These are phyloP conservation scores for Phalacrocorax aristotelis DNA, from an alignment of 2,113 vertebrate species.

Conservation along the genomic window DNA sequence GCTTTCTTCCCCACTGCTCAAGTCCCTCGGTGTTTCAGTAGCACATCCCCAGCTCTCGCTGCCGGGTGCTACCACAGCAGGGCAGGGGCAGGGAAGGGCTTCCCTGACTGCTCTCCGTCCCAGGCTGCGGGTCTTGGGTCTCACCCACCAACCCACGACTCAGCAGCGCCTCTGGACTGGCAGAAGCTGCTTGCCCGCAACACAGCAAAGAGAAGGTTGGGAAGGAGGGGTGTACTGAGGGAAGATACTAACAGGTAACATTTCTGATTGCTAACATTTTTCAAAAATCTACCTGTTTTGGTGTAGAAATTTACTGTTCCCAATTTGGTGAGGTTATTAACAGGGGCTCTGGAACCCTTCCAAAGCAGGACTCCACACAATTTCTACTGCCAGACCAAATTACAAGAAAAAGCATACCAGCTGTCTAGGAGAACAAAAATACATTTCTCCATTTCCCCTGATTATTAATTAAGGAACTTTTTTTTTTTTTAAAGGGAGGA, in stretches of 20 bases:
- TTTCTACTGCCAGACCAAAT: background rate
- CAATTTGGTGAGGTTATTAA: background rate
- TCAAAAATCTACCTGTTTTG: background rate
- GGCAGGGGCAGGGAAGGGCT: background rate
- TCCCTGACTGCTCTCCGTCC: no score
- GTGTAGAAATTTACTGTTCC: background rate
- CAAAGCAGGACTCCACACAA: background rate
- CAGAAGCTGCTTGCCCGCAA: background rate
- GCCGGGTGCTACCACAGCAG: background rate
- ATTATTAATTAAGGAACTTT: background rate
- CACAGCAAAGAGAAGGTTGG: background rate
- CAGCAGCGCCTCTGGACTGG: fast-evolving
- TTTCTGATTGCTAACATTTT: background rate
- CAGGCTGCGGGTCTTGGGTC: background rate
- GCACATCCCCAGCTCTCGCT: background rate
- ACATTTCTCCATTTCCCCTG: background rate
- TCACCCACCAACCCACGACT: background rate
- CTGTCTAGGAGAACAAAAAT: background rate
- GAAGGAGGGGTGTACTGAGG: background rate
- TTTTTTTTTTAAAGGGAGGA: background rate
- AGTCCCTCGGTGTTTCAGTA: background rate
- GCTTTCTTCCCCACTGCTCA: background rate
- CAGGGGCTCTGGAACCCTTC: background rate
- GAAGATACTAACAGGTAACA: background rate
- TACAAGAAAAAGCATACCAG: background rate